A percentile compares a stretch with the other conserved stretches of the same genome.
phyloP scores from a whole-genome alignment of 2,888 invertebrate genomes.

The Caenorhabditis sp. region DNA sequence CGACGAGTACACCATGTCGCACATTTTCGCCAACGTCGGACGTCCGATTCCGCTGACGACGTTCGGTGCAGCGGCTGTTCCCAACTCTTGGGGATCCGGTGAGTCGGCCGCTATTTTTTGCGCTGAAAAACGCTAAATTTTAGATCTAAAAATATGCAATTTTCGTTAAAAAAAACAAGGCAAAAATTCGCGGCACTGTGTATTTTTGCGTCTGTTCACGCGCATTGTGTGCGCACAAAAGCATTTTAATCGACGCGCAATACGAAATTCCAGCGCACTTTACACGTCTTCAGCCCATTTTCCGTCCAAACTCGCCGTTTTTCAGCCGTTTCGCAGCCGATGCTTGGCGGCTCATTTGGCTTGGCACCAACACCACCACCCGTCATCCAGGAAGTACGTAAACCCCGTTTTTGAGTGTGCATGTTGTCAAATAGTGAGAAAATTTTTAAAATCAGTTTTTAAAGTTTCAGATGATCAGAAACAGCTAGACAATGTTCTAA shows the following conservation, averaged over 20 bases:
- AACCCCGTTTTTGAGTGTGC: not conserved
- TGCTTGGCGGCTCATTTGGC: slow-evolving; percentile 70
- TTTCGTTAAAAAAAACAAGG: too few relatives aligned
- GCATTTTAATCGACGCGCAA: slow-evolving; percentile 10
- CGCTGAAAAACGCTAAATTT: not conserved
- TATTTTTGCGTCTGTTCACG: not conserved
- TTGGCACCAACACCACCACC: slow-evolving; percentile 73
- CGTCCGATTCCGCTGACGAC: slow-evolving; percentile 61
- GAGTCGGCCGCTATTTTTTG: not conserved
- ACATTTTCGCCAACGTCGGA: slow-evolving; percentile 68
- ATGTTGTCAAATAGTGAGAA: not conserved
- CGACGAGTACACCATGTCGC: slow-evolving; percentile 70
- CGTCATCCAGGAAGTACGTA: slow-evolving; percentile 62
- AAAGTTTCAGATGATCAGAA: too few relatives aligned
- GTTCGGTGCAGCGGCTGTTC: slow-evolving; percentile 36
- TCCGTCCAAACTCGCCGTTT: not conserved
- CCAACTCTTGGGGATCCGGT: slow-evolving; percentile 66
- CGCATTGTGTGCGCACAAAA: not conserved
- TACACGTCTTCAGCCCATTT: not conserved
- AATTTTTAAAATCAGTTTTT: not conserved
- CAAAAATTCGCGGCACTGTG: not conserved
- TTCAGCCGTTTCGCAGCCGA: slow-evolving; percentile 69
- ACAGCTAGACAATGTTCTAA: too few relatives aligned
- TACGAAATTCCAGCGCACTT: not conserved
- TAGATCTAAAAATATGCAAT: too few relatives aligned